These are phyloP conservation scores for Phoenicopterus ruber DNA, from an alignment of 2,113 vertebrate genomes.

Conservation along the genomic window DNA sequence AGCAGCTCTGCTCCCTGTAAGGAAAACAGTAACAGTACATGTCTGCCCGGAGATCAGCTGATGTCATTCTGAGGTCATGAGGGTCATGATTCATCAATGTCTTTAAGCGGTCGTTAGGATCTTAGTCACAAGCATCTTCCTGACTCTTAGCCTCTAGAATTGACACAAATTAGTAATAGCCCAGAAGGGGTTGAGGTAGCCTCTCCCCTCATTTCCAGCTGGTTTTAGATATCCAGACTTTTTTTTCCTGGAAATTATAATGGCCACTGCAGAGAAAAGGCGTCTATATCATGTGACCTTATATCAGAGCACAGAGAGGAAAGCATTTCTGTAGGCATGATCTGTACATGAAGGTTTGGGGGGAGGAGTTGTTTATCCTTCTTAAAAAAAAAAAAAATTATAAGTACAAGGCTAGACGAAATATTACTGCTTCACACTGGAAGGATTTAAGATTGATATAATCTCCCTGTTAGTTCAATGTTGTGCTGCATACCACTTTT, in stretches of 20 bases:
- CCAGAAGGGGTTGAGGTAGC: neutral
- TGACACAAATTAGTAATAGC: neutral
- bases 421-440: neutral
- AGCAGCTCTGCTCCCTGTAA: neutral
- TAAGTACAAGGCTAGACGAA: neutral
- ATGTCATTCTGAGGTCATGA: neutral
- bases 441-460: neutral
- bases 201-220: neutral
- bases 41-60: neutral
- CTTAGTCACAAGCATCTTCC: neutral
- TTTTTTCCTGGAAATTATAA: neutral
- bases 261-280: neutral
- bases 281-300: neutral
- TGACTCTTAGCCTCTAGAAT: neutral
- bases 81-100: neutral
- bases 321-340: neutral
- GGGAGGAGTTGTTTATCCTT: neutral
- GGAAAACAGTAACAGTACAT: neutral
- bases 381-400: neutral
- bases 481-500: neutral
- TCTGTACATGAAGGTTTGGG: neutral
- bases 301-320: neutral
- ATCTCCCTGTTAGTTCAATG: neutral
- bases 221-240: neutral
- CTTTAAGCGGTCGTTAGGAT: rapidly evolving